Evolutionary conservation across 2,888 invertebrate species (phyloP), one percentile per base, ranked within the genome.

Genomic region (Drosophila siamana): DNA sequence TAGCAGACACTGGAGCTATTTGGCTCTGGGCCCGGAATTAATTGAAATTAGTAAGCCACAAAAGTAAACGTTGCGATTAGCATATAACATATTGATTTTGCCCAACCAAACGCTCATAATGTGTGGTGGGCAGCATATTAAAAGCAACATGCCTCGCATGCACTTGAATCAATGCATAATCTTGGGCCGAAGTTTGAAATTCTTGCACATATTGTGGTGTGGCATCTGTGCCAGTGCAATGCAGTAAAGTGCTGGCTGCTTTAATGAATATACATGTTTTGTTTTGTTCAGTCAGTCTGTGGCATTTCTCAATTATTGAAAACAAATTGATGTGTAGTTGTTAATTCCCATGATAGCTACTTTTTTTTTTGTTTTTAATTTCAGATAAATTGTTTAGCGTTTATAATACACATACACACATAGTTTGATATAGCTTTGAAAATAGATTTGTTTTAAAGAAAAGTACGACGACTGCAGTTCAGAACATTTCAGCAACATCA

Each of bases 401-500:
- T 73, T 61, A 72, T 82, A 80, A 70, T 88, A 88, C 88, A 86
- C 88, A 86, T 88, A 88, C 86, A 89, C 84, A 88, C 86, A 83
- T 74, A 76, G 69, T 69, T 79, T 73, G 44, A 86, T 84, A 83
- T 77, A 76, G 73, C 67, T 75, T 75, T 77, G 48, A 69, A 67
- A 70, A 50, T 80, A 63, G 63, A 64, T 61, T 61, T 67, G 50
- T 65, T 61, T 57, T 66, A 55, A 55, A 48, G 54, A 76, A 86
- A 76, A 77, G 59, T 71, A 88, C 86, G 85, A 85, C 85, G 85
- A 85, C 85, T 85, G 85, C 85, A 85, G 85, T 87, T 88, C 85
- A 85, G 85, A 85, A 85, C 85, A 86, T 73, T 70, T 80, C 89
- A 86, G 88, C 86, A 86, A 86, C 86, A 88, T 88, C 75, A 86